phyloP scores from a whole-genome alignment of 2,888 invertebrate species.

The Conomelus anceps region DNA sequence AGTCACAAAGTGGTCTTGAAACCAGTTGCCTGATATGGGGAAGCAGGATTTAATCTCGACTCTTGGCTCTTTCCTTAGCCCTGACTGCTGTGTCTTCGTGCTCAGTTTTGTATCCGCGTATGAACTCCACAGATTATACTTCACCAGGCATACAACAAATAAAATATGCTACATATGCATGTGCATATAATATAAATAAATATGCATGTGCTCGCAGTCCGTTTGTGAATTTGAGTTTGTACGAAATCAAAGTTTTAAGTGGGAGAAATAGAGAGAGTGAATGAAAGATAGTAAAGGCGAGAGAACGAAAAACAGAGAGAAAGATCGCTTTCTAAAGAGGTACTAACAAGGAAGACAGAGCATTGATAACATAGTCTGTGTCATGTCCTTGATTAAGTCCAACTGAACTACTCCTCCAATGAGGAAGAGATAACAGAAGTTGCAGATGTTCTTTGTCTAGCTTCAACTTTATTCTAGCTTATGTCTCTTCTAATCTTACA shows the following conservation, averaged over 20 bases:
- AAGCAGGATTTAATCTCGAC: constrained; percentile 2
- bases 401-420: background rate
- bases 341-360: background rate
- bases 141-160: background rate
- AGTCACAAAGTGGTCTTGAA: constrained; percentile 5
- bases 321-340: background rate
- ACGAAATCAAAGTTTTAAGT: too few species aligned
- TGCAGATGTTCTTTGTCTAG: background rate
- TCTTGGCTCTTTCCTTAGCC: background rate
- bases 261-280: background rate
- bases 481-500: too few species aligned
- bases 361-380: background rate
- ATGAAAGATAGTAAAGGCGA: background rate
- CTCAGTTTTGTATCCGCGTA: background rate
- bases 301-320: background rate
- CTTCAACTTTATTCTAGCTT: too few species aligned
- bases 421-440: background rate
- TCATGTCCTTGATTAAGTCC: background rate
- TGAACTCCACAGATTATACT: background rate
- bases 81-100: background rate
- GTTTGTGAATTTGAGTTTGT: background rate
- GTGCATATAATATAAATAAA: background rate
- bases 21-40: constrained; percentile 2
- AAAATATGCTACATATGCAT: too few species aligned
- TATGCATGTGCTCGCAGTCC: background rate